Evolutionary conservation across 2,888 invertebrate genomes (phyloP).

Genomic region (Tenthredo distinguenda): DNA sequence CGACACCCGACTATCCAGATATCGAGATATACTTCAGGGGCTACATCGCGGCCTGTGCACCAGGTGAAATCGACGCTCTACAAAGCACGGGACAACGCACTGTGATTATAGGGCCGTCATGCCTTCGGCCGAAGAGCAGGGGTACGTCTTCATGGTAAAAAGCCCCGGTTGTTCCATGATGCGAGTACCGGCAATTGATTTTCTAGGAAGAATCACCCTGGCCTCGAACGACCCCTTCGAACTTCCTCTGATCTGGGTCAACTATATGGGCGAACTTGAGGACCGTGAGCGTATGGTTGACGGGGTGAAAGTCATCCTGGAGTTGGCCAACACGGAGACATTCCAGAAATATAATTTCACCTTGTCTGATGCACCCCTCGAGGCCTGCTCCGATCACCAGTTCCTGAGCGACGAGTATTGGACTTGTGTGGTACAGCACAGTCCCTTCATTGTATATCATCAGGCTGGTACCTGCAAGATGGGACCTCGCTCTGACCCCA

Average conservation of each 20-base stretch:
- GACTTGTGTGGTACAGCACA: background rate
- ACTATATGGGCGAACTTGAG: background rate
- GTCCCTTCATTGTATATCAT: background rate
- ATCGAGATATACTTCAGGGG: constrained; percentile 85
- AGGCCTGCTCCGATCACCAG: background rate
- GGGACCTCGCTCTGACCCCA: background rate
- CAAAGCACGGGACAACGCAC: constrained; percentile 70
- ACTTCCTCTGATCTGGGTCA: background rate
- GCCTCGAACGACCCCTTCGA: background rate
- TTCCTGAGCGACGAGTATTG: background rate
- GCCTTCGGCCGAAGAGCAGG: constrained; percentile 82
- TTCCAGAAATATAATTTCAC: constrained; percentile 54
- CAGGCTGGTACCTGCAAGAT: background rate
- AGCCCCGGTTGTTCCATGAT: no score
- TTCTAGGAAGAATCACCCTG: background rate
- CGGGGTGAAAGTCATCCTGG: no score
- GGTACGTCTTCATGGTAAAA: no score
- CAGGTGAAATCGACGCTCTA: constrained; percentile 78
- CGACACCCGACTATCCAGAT: constrained; percentile 83
- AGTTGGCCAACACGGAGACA: no score
- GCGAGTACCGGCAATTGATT: no score
- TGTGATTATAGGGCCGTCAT: constrained; percentile 75
- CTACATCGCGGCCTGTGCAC: constrained; percentile 81
- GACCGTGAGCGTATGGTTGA: background rate
- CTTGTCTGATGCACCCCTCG: background rate